Evolutionary conservation across 2,113 vertebrate species (phyloP).

Genomic region (Pollimyrus isidori): DNA sequence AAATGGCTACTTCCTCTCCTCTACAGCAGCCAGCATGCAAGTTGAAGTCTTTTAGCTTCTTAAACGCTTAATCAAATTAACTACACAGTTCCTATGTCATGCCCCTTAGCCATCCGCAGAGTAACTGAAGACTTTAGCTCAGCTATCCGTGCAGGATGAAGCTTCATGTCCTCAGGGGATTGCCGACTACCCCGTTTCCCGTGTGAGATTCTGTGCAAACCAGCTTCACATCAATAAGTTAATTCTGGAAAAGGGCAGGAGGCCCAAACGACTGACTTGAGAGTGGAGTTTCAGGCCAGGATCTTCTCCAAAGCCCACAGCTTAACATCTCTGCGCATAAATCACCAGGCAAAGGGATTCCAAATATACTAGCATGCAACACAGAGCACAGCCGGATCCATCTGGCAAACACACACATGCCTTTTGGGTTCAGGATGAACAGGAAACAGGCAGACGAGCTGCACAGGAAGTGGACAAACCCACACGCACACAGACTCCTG

Average conservation of each 20-base stretch:
- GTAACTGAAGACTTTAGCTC: not conserved
- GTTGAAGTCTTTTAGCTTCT: not conserved
- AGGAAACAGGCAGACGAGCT: conserved; percentile 12
- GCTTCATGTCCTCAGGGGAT: not conserved
- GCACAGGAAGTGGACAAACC: not conserved
- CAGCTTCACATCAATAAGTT: not conserved
- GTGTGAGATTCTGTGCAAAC: not conserved
- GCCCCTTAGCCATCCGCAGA: not conserved
- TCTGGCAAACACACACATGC: conserved; percentile 2
- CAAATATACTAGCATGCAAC: not conserved
- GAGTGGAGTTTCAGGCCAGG: not conserved
- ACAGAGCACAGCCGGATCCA: not conserved
- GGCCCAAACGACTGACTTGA: not conserved
- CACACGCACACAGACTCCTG: not conserved
- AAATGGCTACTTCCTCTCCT: not conserved
- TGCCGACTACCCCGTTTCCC: not conserved
- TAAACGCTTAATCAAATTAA: not conserved
- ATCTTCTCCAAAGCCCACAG: not conserved
- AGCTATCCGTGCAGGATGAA: not conserved
- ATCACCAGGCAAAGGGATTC: not conserved
- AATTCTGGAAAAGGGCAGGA: not conserved
- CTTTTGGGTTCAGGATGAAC: not conserved
- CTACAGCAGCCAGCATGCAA: not conserved
- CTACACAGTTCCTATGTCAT: not conserved
- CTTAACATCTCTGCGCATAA: not conserved